Percentiles rank a stretch among this genome's conserved stretches.
Evolutionary conservation across 2,113 vertebrate species (phyloP).

Genomic region (Charina bottae): DNA sequence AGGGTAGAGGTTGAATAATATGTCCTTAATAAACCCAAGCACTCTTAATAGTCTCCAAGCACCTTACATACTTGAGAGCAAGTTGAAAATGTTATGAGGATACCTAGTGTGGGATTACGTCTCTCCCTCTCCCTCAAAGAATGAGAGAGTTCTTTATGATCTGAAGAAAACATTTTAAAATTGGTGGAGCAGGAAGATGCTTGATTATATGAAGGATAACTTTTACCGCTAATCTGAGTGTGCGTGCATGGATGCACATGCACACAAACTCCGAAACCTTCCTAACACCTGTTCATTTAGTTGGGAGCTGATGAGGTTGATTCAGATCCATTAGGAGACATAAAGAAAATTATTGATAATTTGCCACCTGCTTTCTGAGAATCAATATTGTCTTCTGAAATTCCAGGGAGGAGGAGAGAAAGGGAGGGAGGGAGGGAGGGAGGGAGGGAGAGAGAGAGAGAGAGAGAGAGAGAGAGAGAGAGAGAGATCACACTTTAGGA

Average conservation of each 20-base stretch:
- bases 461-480: neutral
- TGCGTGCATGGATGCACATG: neutral
- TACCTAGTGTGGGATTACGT: neutral
- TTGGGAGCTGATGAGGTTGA: slow-evolving; percentile 39
- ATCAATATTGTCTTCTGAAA: slow-evolving; percentile 37
- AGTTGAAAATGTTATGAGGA: neutral
- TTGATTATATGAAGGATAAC: neutral
- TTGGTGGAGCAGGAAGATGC: neutral
- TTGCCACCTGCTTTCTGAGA: slow-evolving; percentile 51
- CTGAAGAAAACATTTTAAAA: slow-evolving; percentile 4
- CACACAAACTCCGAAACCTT: neutral
- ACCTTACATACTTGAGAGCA: neutral
- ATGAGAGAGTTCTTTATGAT: slow-evolving; percentile 6
- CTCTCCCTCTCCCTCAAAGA: neutral
- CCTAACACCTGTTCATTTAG: slow-evolving; percentile 50
- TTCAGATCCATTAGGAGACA: slow-evolving; percentile 42
- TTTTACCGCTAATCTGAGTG: slow-evolving; percentile 11
- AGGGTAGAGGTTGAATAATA: slow-evolving; percentile 10
- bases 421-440: neutral
- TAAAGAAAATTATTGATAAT: slow-evolving; percentile 56
- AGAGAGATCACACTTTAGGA: slow-evolving; percentile 2
- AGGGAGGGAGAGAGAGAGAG: neutral
- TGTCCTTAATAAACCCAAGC: slow-evolving; percentile 17
- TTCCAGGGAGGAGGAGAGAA: neutral
- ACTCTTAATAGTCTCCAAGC: slow-evolving; percentile 2